Base-by-base conservation (phyloP, 2,888 invertebrate genomes). In the Incurvaria masculella region DNA sequence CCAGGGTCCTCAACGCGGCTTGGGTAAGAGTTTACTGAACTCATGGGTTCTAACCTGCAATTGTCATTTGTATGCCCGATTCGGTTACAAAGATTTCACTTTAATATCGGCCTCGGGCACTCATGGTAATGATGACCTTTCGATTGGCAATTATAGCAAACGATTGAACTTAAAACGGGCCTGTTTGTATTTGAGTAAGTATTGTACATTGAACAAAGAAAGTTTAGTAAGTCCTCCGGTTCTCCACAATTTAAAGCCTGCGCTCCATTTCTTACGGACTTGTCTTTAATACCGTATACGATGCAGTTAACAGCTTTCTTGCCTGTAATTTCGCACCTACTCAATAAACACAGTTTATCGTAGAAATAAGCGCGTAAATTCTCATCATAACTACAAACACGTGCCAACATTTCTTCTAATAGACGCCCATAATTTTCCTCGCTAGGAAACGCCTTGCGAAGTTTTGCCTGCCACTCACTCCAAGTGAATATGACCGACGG, bases 241-340 rank as follows among this genome's bases (percentile, higher is more conserved):
- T 56, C 53, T 2, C 42, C 16, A 44, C 53, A 55, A 40, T 44
- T 51, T 14, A 54, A 21, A 8, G 54, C 50, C 33, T 55, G 53
- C 2, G 54, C 55, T 19, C 53, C 45, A 16, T 41, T 53, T 14
- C 51, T 42, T 16, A 56, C 46, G 8, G 53, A 48, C 8, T 26
- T 48, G 43, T 58, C 54, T 5, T 21, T 54, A 51, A 53, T 49
- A 5, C 56, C 57, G 17, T 56, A 47, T 14, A 57, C 44, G 5
- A 57, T 38, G 44, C 58, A 58, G 27, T 57, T 55, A 5, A 58
- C 57, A 2, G 56, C 58, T 21, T 54, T 51, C 20, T 42, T 49
- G 2, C 55, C 56, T 3, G 10, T 40, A 26, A 56, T 54, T 41
- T 52, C 51, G 40, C 54, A 57, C n/a, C 51, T 46, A 46, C 47